phyloP scores from a whole-genome alignment of 2,797 vertebrate species.

The Takifugu ocellatus region DNA sequence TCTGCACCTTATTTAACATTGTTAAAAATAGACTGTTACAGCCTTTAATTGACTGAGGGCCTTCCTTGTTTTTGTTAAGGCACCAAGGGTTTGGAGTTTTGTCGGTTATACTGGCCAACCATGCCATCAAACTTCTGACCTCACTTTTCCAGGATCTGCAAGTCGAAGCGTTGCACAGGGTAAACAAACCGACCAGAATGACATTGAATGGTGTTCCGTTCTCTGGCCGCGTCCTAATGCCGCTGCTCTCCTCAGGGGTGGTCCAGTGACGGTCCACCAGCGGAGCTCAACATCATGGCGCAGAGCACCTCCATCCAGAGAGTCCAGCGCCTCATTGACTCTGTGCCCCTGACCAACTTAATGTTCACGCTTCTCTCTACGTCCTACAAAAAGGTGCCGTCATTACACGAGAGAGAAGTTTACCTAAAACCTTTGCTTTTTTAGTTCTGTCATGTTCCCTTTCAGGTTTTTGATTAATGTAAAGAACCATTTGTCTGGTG shows the following conservation, averaged over 20 bases:
- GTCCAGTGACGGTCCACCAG: constrained; percentile 92
- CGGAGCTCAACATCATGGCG: constrained; percentile 93
- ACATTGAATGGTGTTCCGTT: background rate
- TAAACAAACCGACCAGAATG: constrained; percentile 47
- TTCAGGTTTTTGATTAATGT: background rate
- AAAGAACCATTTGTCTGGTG: background rate
- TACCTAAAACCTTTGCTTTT: background rate
- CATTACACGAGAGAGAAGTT: background rate
- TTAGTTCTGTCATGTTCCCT: background rate
- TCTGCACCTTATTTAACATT: too few relatives aligned
- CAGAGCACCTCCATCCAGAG: constrained; percentile 98
- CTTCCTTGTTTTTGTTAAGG: constrained; percentile 56
- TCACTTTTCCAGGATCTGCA: constrained; percentile 97
- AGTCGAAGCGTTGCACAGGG: constrained; percentile 93
- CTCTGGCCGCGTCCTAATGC: background rate
- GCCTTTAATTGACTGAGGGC: background rate
- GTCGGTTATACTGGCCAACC: constrained; percentile 94
- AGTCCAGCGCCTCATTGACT: constrained; percentile 94
- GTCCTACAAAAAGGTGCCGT: constrained; percentile 92
- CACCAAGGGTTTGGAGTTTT: constrained; percentile 97
- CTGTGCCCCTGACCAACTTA: constrained; percentile 93
- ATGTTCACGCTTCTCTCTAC: constrained; percentile 94
- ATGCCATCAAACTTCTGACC: constrained; percentile 91
- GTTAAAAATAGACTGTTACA: background rate
- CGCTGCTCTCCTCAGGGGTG: constrained; percentile 74